phyloP scores from a whole-genome alignment of 2,888 invertebrate genomes.

The Julus scandinavius region DNA sequence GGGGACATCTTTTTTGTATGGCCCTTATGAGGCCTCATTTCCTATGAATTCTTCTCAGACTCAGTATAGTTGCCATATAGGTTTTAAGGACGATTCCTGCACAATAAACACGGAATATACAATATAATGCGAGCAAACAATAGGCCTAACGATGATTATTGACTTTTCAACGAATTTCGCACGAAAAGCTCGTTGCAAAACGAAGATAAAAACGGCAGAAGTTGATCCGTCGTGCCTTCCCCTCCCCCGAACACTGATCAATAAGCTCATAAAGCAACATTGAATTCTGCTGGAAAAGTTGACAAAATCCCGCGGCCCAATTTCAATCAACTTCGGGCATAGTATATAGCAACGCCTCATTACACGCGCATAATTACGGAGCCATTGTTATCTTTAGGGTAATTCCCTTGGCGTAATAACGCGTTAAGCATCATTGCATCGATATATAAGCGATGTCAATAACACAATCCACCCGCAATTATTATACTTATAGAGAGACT shows the following conservation, averaged over 20 bases:
- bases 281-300: not conserved
- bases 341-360: not conserved
- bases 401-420: slow-evolving; percentile 6
- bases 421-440: slow-evolving; percentile 11
- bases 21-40: not conserved
- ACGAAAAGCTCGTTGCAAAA: not conserved
- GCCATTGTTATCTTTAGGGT: slow-evolving; percentile 18
- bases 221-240: not conserved
- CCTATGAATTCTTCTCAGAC: not conserved
- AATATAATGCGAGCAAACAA: not conserved
- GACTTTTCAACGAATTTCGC: slow-evolving; percentile 6
- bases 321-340: not conserved
- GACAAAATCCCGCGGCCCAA: not conserved
- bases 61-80: not conserved
- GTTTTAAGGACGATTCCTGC: not conserved
- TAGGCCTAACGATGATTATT: slow-evolving; percentile 34
- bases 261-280: slow-evolving; percentile 9
- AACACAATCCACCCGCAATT: slow-evolving; percentile 11
- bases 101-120: not conserved
- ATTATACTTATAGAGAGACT: not conserved
- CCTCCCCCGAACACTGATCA: not conserved
- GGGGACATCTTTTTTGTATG: too few species aligned
- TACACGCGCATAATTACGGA: slow-evolving; percentile 13
- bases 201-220: slow-evolving; percentile 31
- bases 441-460: slow-evolving; percentile 16